Conservation (phyloP, 2,888 invertebrate genomes). For the Leptopilina syphax region DNA sequence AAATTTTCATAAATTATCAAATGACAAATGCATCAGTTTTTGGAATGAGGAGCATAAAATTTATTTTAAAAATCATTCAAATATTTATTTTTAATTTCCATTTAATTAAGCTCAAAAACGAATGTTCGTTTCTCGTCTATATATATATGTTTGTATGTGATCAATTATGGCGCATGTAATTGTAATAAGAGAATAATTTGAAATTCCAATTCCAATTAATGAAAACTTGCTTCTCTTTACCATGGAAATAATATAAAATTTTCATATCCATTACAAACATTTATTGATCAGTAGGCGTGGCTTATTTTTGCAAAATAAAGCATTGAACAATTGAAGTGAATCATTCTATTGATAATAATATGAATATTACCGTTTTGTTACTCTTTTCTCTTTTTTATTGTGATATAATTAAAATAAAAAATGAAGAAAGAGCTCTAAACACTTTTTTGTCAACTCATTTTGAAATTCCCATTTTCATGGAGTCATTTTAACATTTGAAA, state of each 20-base stretch:
- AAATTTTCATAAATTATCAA: too few species aligned
- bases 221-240: slow-evolving; percentile 2
- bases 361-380: too few species aligned
- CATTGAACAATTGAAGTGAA: background rate
- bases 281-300: slow-evolving; percentile 39
- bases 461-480: background rate
- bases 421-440: too few species aligned
- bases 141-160: background rate
- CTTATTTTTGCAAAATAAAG: slow-evolving; percentile 33
- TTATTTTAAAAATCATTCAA: background rate
- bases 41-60: background rate
- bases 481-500: background rate
- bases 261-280: slow-evolving; percentile 34
- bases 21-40: background rate
- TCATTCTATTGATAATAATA: background rate
- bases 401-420: too few species aligned
- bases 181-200: slow-evolving; percentile 6
- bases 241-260: slow-evolving; percentile 35
- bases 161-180: slow-evolving; percentile 10
- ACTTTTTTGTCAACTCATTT: too few species aligned
- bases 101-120: slow-evolving; percentile 5
- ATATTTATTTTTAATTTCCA: background rate
- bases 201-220: slow-evolving; percentile 28
- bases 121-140: background rate
- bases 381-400: too few species aligned